These are phyloP conservation scores for Acropternis orthonyx DNA, from an alignment of 2,797 vertebrate species.

Conservation along the genomic window DNA sequence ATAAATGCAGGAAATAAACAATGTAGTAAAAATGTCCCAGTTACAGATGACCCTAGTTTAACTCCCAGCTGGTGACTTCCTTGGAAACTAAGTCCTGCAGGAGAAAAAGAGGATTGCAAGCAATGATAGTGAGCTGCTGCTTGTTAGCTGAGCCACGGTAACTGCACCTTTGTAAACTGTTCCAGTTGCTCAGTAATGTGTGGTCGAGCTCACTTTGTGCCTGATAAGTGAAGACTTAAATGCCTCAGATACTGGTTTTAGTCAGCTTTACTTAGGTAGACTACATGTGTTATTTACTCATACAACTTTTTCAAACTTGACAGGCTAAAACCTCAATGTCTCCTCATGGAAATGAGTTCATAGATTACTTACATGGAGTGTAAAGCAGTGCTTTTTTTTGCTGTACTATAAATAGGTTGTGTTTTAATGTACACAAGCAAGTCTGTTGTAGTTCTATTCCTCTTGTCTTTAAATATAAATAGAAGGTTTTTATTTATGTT, in stretches of 20 bases:
- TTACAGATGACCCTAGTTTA: not conserved
- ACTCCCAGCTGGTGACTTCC: not conserved
- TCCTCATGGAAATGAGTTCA: not conserved
- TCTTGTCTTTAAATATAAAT: not conserved
- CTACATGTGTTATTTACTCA: not conserved
- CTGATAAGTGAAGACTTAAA: not conserved
- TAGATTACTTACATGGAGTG: not conserved
- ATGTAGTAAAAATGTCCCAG: not conserved
- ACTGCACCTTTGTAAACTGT: not conserved
- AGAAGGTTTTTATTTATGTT: not conserved
- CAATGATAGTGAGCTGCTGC: not conserved
- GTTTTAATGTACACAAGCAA: not conserved
- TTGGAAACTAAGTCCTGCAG: not conserved
- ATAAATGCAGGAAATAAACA: slow-evolving; percentile 21
- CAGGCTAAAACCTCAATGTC: not conserved
- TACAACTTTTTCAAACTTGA: not conserved
- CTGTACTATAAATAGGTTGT: not conserved
- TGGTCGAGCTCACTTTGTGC: not conserved
- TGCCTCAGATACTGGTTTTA: not conserved
- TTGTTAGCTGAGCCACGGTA: slow-evolving; percentile 5
- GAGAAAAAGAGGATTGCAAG: not conserved
- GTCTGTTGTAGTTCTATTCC: not conserved
- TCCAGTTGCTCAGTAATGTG: not conserved
- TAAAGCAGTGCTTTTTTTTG: not conserved
- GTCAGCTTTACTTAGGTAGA: not conserved